Evolutionary conservation across 1,140 invertebrate species (phyloP), one percentile per base, ranked within the genome.

Genomic region (Drosophila ficusphila): DNA sequence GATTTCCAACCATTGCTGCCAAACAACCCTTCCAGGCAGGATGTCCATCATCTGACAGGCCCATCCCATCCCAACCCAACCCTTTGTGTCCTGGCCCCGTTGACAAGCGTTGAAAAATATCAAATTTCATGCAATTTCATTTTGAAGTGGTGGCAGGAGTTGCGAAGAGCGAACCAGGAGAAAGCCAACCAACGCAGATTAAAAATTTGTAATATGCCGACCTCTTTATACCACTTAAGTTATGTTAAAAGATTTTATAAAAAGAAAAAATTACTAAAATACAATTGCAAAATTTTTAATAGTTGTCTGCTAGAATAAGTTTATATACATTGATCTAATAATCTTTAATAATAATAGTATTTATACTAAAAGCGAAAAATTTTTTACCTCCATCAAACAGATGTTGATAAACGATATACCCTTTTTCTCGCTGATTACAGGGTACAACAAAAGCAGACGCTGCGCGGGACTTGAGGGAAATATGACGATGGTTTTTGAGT

Each of bases 91-190:
- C 39, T 56, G 76, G 42, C 46, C 25, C 25, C 46, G 58, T 44
- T 72, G 81, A 86, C 76, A 79, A 51, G 54, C 76, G 70, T 54
- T 60, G 60, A 81, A 88, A 86, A 86, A 88, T 86, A 86, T 86
- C 78, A 88, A 86, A 88, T 86, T 86, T 88, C 82, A 86, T 82
- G 82, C 82, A 82, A 82, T 86, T 88, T 88, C 81, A 86, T 88
- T 86, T 60, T 75, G 62, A 58, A 88, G 72, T 81, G 76, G 82
- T 60, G 62, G 67, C 54, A 65, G 73, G 46, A 64, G 56, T 38
- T 52, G 48, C 16, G 60, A 6, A 39, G 54, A 29, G 31, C 34
- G 41, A 47, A 54, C 39, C 56, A 38, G 77, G 29, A 23, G 44
- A 70, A 52, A 44, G 39, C 29, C 67, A 39, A 47, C 38, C 38